Conservation (phyloP, 2,888 invertebrate species). For the Drosophila parthenogenetica region DNA sequence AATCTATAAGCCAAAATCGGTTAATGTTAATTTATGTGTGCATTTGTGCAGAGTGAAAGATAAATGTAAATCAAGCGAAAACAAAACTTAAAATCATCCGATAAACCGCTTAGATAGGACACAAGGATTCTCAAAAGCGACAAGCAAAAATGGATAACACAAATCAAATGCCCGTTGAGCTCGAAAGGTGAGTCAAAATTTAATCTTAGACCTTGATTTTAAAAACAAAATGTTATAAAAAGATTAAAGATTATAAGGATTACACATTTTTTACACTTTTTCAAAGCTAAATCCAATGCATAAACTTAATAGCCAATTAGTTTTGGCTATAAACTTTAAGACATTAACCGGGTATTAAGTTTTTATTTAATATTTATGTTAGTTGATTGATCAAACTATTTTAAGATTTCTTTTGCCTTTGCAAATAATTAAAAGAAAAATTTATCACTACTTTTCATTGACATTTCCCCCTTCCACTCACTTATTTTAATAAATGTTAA, state of each 20-base stretch:
- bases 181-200: slow-evolving; percentile 70
- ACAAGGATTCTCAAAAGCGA: slow-evolving; percentile 29
- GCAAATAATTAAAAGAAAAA: too few relatives aligned
- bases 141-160: slow-evolving; percentile 68
- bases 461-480: neutral
- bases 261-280: neutral
- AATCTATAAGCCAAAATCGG: slow-evolving; percentile 20
- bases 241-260: neutral
- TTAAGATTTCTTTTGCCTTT: neutral
- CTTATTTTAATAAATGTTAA: neutral
- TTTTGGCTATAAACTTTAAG: neutral
- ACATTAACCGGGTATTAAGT: neutral
- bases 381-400: neutral
- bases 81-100: slow-evolving; percentile 38
- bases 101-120: slow-evolving; percentile 36
- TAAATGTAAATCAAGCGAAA: slow-evolving; percentile 56
- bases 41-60: slow-evolving; percentile 42
- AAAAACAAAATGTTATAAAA: neutral
- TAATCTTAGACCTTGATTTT: slow-evolving; percentile 18
- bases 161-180: slow-evolving; percentile 68
- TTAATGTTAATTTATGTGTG: slow-evolving; percentile 57
- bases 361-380: neutral
- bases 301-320: neutral
- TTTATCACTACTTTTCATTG: too few relatives aligned
- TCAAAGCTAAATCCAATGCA: neutral